Conservation (phyloP, 2,888 invertebrate species). For the Congeria kusceri region DNA sequence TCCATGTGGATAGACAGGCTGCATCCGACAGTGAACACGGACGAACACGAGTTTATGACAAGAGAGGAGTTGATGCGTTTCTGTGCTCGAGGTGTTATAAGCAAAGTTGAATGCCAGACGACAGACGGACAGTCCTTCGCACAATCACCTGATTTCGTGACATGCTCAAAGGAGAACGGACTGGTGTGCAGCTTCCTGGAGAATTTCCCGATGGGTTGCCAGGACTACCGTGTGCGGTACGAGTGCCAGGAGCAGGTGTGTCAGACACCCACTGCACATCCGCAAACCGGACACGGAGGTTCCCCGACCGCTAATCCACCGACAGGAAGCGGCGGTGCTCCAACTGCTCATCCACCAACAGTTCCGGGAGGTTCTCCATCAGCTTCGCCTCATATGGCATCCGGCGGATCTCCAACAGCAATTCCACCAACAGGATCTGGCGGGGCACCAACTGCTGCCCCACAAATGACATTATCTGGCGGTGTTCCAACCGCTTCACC, state of each 20-base stretch:
- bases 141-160: constrained; percentile 66
- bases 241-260: constrained; percentile 69
- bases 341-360: constrained; percentile 49
- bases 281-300: constrained; percentile 23
- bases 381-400: background rate
- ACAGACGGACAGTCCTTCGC: constrained; percentile 60
- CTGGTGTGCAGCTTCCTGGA: constrained; percentile 88
- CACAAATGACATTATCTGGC: background rate
- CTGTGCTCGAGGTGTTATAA: constrained; percentile 72
- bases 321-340: constrained; percentile 24
- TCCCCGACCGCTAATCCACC: constrained; percentile 57
- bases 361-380: background rate
- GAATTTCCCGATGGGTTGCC: constrained; percentile 70
- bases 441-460: background rate
- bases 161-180: constrained; percentile 88
- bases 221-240: constrained; percentile 80
- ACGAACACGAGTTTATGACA: constrained; percentile 67
- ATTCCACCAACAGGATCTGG: background rate
- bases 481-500: background rate
- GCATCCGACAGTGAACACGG: constrained; percentile 29
- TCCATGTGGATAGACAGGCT: constrained; percentile 59
- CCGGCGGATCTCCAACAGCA: background rate
- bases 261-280: constrained; percentile 53
- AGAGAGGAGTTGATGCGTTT: constrained; percentile 62
- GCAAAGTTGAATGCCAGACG: constrained; percentile 76